Evolutionary conservation across 1,140 invertebrate genomes (phyloP).

Genomic region (Pseudobourletiella spinata): DNA sequence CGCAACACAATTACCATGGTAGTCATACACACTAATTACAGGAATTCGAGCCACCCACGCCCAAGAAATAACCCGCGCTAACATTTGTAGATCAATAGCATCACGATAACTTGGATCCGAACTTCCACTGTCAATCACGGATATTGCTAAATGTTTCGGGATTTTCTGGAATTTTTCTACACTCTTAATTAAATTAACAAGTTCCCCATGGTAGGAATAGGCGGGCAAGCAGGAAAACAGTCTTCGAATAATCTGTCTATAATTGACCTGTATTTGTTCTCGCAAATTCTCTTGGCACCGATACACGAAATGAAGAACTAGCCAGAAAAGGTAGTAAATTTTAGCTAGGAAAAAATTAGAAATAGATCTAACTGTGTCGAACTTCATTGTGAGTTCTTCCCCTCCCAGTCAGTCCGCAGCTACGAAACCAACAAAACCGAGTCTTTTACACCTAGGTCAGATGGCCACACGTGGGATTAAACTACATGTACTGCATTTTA

Average conservation of each 20-base stretch:
- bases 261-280: slow-evolving; percentile 5
- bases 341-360: slow-evolving; percentile 6
- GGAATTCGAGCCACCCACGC: slow-evolving; percentile 25
- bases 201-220: slow-evolving; percentile 5
- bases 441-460: too few species aligned
- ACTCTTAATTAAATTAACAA: slow-evolving; percentile 9
- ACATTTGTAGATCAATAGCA: slow-evolving; percentile 10
- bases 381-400: too few species aligned
- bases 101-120: background rate
- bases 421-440: too few species aligned
- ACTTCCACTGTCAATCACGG: slow-evolving; percentile 3
- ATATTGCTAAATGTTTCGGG: slow-evolving; percentile 31
- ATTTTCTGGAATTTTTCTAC: slow-evolving; percentile 15
- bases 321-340: slow-evolving; percentile 15
- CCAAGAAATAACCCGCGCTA: slow-evolving; percentile 29
- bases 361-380: too few species aligned
- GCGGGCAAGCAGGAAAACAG: slow-evolving; percentile 20
- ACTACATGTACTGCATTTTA: too few species aligned
- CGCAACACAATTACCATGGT: slow-evolving; percentile 27
- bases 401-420: too few species aligned
- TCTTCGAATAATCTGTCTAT: slow-evolving; percentile 1
- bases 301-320: slow-evolving; percentile 19
- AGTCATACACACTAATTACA: slow-evolving; percentile 31
- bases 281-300: slow-evolving; percentile 15
- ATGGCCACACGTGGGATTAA: too few species aligned